These are phyloP conservation scores for Antheraea assamensis DNA, from an alignment of 2,888 invertebrate species.

Conservation along the genomic window DNA sequence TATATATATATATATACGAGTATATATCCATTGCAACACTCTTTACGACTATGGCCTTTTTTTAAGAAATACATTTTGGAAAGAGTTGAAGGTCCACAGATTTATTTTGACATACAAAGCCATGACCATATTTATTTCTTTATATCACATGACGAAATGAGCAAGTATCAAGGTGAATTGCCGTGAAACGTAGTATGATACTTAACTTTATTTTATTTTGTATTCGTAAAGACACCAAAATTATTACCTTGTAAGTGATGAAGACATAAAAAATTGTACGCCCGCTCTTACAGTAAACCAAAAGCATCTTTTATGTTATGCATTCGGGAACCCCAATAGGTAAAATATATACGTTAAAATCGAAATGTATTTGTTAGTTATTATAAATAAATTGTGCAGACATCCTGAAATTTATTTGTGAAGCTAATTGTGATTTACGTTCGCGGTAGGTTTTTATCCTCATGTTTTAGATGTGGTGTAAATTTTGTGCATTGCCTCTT, in stretches of 20 bases:
- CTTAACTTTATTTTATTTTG: neutral
- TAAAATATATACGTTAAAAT: neutral
- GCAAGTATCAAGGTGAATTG: constrained; percentile 11
- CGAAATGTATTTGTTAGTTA: neutral
- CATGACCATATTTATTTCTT: neutral
- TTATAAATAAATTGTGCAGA: neutral
- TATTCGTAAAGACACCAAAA: neutral
- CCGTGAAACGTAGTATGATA: neutral
- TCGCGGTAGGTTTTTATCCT: too few species aligned
- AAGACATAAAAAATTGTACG: neutral
- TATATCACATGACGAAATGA: neutral
- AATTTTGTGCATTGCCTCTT: neutral
- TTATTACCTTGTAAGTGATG: neutral
- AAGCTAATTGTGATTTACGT: neutral
- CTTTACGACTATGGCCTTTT: neutral
- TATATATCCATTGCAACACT: neutral
- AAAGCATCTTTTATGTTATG: neutral
- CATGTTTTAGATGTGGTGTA: too few species aligned
- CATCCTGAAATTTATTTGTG: neutral
- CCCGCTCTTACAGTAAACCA: neutral
- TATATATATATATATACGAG: neutral
- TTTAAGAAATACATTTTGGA: neutral
- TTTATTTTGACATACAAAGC: neutral
- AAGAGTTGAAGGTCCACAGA: neutral
- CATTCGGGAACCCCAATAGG: neutral